phyloP scores from a whole-genome alignment of 2,888 invertebrate species.

The Stenotaenia linearis region DNA sequence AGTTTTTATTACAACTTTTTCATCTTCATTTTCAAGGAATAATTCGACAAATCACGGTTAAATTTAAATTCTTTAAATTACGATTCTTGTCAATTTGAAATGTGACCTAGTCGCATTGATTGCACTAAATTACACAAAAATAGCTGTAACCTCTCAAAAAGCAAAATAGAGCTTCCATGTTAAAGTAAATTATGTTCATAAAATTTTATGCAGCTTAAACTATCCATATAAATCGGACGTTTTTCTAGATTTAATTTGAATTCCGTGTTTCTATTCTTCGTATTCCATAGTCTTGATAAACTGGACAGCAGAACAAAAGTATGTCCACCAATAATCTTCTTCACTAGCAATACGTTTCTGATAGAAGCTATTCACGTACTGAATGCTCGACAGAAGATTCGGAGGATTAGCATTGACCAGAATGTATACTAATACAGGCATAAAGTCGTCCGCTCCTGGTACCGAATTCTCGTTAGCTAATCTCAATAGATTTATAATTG shows the following conservation, averaged over 20 bases:
- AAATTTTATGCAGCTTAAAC: not conserved
- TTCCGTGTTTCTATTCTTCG: constrained; percentile 31
- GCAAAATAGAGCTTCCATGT: constrained; percentile 8
- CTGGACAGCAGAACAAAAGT: constrained; percentile 92
- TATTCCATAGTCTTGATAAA: constrained; percentile 98
- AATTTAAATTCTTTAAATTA: not conserved
- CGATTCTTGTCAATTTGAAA: not conserved
- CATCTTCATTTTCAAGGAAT: not conserved
- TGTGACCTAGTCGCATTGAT: not conserved
- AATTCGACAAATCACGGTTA: not conserved
- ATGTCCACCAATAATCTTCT: constrained; percentile 97
- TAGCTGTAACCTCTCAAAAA: constrained; percentile 13
- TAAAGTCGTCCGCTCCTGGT: constrained; percentile 86
- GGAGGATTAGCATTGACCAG: constrained; percentile 95
- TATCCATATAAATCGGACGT: not conserved
- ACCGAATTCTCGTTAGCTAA: constrained; percentile 66
- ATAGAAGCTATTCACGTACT: constrained; percentile 90
- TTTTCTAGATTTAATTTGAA: not conserved
- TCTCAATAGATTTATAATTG: constrained; percentile 87
- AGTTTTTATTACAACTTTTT: constrained; percentile 17
- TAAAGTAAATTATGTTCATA: not conserved
- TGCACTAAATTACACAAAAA: constrained; percentile 26
- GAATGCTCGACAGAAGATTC: constrained; percentile 86
- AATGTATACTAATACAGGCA: constrained; percentile 93
- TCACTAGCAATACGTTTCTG: constrained; percentile 76